These are phyloP conservation scores for Octopus sinensis DNA, from an alignment of 1,140 invertebrate genomes.

Conservation along the genomic window DNA sequence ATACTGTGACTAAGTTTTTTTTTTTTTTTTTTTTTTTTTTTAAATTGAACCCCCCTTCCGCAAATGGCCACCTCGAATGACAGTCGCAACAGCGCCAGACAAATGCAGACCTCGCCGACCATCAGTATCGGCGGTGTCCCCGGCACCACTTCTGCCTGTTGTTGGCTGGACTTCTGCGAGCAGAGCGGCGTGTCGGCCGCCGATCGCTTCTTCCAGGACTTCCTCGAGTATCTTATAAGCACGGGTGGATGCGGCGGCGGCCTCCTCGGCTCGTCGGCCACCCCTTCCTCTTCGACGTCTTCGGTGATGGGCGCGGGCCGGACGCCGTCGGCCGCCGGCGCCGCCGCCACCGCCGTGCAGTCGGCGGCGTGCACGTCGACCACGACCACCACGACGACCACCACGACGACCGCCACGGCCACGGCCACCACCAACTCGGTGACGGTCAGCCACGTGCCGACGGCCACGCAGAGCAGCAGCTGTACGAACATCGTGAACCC, in stretches of 20 bases:
- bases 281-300: constrained; percentile 55
- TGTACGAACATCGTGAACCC: too few species aligned
- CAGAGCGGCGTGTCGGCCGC: constrained; percentile 79
- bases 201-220: constrained; percentile 81
- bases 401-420: not conserved
- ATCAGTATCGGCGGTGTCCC: constrained; percentile 23
- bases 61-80: constrained; percentile 28
- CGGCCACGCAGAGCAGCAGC: too few species aligned
- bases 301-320: not conserved
- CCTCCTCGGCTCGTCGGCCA: constrained; percentile 64
- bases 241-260: constrained; percentile 68
- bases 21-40: too few species aligned
- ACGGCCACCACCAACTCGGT: not conserved
- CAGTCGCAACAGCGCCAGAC: constrained; percentile 24
- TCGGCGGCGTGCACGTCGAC: too few species aligned
- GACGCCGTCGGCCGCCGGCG: not conserved
- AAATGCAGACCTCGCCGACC: not conserved
- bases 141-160: not conserved
- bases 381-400: too few species aligned
- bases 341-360: not conserved
- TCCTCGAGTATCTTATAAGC: constrained; percentile 76
- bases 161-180: constrained; percentile 76
- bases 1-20: too few species aligned
- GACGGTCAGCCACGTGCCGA: too few species aligned
- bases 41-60: not conserved